Evolutionary conservation across 2,888 invertebrate genomes (phyloP), one percentile per base, ranked within the genome.

Genomic region (Boloria euphrosyne): DNA sequence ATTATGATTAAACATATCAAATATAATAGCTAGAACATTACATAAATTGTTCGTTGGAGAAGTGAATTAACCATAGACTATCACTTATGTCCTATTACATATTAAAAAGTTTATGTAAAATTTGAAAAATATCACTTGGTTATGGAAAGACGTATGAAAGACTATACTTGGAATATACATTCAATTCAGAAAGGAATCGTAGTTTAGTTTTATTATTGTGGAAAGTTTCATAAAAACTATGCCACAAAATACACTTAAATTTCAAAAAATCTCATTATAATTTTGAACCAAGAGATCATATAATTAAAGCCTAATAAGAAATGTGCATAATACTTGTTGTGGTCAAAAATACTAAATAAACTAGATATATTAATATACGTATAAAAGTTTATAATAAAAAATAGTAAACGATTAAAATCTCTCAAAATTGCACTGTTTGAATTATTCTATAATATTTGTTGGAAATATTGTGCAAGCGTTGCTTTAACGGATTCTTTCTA

Each of bases 81-180:
- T 55, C 73, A 74, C 81, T 80, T 87, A 85, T 75, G 49, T 75
- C 67, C 79, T 84, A 86, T 76, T n/a, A n/a, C n/a, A 77, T 76
- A n/a, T 80, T 79, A 80, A 79, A 82, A 84, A 81, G 79, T 79
- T 86, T 83, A 79, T 75, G 73, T 80, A 82, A 78, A 77, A 75
- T 81, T 82, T 78, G 82, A 76, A 87, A 38, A 87, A 89, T 88
- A 90, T 90, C 87, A 88, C 88, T 86, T 82, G 83, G 79, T 83
- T 82, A 81, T 80, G 83, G 84, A 87, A 85, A 88, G 82, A 85
- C 84, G 75, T 77, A 70, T 73, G 74, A 63, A 63, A 68, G 69
- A 69, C 69, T 75, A 70, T 66, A 69, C 58, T 50, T 52, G 68
- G 52, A 70, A 65, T 62, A 60, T 7, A 49, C n/a, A 49, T 49